Evolutionary conservation across 1,140 invertebrate species (phyloP).

Genomic region (Drosophila elegans): DNA sequence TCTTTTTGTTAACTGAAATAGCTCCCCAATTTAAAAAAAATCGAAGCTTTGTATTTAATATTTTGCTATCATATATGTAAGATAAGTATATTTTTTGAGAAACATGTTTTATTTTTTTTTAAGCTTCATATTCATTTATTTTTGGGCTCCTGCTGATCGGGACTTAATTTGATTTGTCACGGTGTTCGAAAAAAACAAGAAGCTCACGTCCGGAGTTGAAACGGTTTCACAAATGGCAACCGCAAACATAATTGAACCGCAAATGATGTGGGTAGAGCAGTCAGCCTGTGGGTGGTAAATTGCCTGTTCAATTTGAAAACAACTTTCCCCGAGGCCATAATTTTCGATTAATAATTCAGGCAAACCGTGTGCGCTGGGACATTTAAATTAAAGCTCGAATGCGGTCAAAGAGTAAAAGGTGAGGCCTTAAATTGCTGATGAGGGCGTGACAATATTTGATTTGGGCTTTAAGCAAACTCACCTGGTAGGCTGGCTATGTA

Average conservation of each 20-base stretch:
- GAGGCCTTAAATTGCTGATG: not conserved
- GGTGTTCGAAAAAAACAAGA: constrained; percentile 1
- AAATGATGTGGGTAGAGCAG: constrained; percentile 41
- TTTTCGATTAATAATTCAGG: constrained; percentile 33
- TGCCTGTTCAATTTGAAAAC: constrained; percentile 1
- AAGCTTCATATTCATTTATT: not conserved
- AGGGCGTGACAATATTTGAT: not conserved
- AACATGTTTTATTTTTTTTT: not conserved
- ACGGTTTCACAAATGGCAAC: constrained; percentile 35
- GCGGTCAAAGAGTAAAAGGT: not conserved
- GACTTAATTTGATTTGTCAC: constrained; percentile 33
- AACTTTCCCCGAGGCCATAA: not conserved
- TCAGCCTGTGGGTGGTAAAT: constrained; percentile 6
- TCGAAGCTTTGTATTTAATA: too few species aligned
- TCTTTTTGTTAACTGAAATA: too few species aligned
- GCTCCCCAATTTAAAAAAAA: too few species aligned
- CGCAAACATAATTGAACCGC: constrained; percentile 57
- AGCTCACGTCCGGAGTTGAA: constrained; percentile 12
- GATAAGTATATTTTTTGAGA: too few species aligned
- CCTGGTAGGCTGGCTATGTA: constrained; percentile 66
- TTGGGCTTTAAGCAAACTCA: constrained; percentile 34
- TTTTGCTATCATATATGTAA: too few species aligned
- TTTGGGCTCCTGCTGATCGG: constrained; percentile 6
- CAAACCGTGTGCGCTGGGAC: not conserved
- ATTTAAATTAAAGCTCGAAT: constrained; percentile 8